A percentile compares a stretch with the other conserved stretches of the same genome.
phyloP scores from a whole-genome alignment of 2,888 invertebrate species.

The Lagria hirta region DNA sequence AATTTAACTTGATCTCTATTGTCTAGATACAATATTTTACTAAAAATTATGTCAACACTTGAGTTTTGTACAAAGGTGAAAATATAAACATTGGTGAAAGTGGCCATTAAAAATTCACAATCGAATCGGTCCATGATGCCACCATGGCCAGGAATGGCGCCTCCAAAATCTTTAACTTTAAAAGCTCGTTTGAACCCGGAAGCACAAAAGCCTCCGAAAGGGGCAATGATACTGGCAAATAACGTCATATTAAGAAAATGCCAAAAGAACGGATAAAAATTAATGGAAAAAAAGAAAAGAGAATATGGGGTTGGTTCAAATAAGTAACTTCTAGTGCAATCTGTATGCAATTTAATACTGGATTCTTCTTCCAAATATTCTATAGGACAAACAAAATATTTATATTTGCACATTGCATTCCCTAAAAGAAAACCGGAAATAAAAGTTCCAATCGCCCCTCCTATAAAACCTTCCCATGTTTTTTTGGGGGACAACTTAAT shows the following conservation, averaged over 20 bases:
- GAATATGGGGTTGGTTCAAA: conserved; percentile 33
- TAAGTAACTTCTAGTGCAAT: conserved; percentile 36
- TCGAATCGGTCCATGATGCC: conserved; percentile 99
- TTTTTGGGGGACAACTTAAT: conserved; percentile 99
- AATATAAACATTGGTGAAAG: conserved; percentile 98
- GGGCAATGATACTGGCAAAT: conserved; percentile 97
- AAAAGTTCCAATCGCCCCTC: conserved; percentile 93
- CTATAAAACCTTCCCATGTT: conserved; percentile 99
- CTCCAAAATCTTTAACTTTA: conserved; percentile 97
- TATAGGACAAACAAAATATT: conserved; percentile 42
- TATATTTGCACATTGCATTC: conserved; percentile 35
- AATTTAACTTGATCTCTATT: conserved; percentile 91
- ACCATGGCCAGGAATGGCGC: conserved; percentile 98
- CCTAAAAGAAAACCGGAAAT: conserved; percentile 78
- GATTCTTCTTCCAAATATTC: conserved; percentile 57
- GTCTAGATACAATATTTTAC: conserved; percentile 85
- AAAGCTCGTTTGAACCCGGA: conserved; percentile 99
- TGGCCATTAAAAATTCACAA: conserved; percentile 99
- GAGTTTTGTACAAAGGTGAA: conserved; percentile 92
- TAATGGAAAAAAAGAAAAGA: conserved; percentile 22
- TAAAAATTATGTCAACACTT: conserved; percentile 86
- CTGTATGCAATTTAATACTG: conserved; percentile 44
- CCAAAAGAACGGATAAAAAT: conserved; percentile 86
- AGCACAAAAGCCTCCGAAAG: conserved; percentile 99
- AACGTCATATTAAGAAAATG: conserved; percentile 92